Evolutionary conservation across 2,113 vertebrate species (phyloP).

Genomic region (Typhlomys cinereus): DNA sequence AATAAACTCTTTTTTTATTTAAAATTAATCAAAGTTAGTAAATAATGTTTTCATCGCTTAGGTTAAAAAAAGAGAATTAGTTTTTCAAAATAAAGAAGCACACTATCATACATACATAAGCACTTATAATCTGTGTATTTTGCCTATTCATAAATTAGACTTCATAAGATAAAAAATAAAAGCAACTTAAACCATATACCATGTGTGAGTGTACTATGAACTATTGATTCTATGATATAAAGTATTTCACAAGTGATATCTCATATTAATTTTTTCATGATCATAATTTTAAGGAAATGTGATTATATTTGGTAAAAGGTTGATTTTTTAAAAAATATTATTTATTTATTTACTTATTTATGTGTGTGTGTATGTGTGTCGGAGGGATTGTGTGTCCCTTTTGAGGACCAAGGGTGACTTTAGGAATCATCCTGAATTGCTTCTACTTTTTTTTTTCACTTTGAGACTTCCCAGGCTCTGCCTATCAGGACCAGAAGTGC

Average conservation of each 20-base stretch:
- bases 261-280: not conserved
- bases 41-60: not conserved
- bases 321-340: too few species aligned
- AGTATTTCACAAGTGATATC: not conserved
- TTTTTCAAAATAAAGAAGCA: not conserved
- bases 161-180: not conserved
- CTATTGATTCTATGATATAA: not conserved
- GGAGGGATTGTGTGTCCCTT: too few species aligned
- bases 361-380: too few species aligned
- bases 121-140: not conserved
- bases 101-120: not conserved
- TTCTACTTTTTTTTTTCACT: too few species aligned
- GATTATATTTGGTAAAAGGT: not conserved
- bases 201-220: not conserved
- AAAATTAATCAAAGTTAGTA: slow-evolving; percentile 2
- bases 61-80: not conserved
- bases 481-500: too few species aligned
- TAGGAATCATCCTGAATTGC: too few species aligned
- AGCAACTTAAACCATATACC: not conserved
- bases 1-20: not conserved
- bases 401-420: too few species aligned
- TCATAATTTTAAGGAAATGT: not conserved
- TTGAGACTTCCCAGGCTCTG: too few species aligned
- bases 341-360: too few species aligned
- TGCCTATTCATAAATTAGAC: not conserved